Evolutionary conservation across 2,888 invertebrate genomes (phyloP).

Genomic region (Asteroscopus sphinx): DNA sequence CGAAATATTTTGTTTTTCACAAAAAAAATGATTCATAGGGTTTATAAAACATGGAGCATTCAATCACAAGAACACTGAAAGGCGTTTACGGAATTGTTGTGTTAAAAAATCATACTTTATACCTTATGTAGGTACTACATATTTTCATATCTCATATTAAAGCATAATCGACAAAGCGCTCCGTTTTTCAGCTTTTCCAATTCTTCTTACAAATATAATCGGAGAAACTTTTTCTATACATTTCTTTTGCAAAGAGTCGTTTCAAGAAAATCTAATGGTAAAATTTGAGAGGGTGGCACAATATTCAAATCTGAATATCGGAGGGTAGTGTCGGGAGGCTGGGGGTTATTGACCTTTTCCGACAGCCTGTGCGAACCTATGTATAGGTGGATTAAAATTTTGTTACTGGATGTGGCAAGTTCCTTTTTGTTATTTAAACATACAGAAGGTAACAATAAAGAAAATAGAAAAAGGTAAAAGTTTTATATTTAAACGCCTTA

Average conservation of each 20-base stretch:
- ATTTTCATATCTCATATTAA: no score
- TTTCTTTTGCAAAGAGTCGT: slow-evolving; percentile 51
- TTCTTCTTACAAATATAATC: slow-evolving; percentile 34
- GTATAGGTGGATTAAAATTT: slow-evolving; percentile 57
- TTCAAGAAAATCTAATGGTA: slow-evolving; percentile 79
- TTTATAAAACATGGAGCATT: no score
- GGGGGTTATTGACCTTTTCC: slow-evolving; percentile 82
- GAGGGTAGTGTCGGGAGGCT: slow-evolving; percentile 71
- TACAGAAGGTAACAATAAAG: neutral
- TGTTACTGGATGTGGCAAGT: slow-evolving; percentile 56
- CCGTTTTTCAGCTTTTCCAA: slow-evolving; percentile 11
- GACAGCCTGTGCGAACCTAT: slow-evolving; percentile 72
- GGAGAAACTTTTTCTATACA: slow-evolving; percentile 44
- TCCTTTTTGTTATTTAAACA: no score
- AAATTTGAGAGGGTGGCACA: slow-evolving; percentile 74
- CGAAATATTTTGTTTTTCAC: no score
- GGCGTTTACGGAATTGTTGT: no score
- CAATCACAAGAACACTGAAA: no score
- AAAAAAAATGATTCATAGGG: no score
- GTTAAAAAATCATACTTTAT: no score
- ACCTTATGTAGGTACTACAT: no score
- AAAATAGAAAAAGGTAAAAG: neutral
- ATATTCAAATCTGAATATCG: slow-evolving; percentile 86
- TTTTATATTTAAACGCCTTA: no score
- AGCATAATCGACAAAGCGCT: slow-evolving; percentile 24